Conservation (phyloP, 2,113 vertebrate genomes). For the Sinocyclocheilus anshuiensis region DNA sequence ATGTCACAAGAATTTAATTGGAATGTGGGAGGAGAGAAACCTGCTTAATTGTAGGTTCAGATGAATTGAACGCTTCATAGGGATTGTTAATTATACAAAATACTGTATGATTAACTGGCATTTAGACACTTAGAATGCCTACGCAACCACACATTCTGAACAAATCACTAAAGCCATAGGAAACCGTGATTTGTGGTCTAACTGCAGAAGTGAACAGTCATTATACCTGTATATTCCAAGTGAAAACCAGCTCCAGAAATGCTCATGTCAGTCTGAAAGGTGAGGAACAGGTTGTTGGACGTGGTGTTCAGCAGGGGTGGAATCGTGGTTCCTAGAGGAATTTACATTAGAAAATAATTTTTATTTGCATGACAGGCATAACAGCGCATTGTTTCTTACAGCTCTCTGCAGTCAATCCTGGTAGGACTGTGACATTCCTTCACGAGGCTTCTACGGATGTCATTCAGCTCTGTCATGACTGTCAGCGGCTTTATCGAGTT, state of each 20-base stretch:
- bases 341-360: background rate
- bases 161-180: too few relatives aligned
- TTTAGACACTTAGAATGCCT: too few relatives aligned
- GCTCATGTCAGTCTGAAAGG: slow-evolving; percentile 98
- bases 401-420: background rate
- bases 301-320: slow-evolving; percentile 96
- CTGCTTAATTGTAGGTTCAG: too few relatives aligned
- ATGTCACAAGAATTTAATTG: slow-evolving; percentile 22
- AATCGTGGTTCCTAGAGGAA: slow-evolving; percentile 88
- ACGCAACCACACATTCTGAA: too few relatives aligned
- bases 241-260: slow-evolving; percentile 95
- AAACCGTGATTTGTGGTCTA: background rate
- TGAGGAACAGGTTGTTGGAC: slow-evolving; percentile 95
- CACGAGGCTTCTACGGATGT: background rate
- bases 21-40: too few relatives aligned
- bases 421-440: background rate
- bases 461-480: background rate
- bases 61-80: too few relatives aligned
- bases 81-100: too few relatives aligned
- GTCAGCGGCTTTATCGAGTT: background rate
- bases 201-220: background rate
- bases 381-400: background rate
- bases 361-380: background rate
- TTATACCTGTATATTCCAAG: slow-evolving; percentile 96
- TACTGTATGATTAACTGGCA: too few relatives aligned